phyloP scores from a whole-genome alignment of 2,888 invertebrate species.

The Stenolophus ochropezus region DNA sequence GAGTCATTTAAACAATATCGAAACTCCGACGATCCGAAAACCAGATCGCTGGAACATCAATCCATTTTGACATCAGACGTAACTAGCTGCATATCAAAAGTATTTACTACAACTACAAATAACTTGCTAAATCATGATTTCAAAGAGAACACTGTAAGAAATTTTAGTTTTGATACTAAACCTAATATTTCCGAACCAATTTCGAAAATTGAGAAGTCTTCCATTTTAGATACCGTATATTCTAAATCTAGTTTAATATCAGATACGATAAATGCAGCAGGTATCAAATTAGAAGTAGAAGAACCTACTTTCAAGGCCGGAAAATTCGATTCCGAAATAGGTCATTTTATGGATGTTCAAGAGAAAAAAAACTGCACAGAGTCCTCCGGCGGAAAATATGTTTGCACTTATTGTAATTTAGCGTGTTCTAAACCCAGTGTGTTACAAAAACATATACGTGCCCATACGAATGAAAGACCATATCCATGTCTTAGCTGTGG shows the following conservation, averaged over 20 bases:
- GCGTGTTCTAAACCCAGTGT: slow-evolving; percentile 95
- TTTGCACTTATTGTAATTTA: slow-evolving; percentile 91
- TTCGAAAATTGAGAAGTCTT: slow-evolving; percentile 68
- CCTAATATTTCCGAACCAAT: slow-evolving; percentile 66
- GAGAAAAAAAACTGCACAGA: slow-evolving; percentile 67
- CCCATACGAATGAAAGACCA: slow-evolving; percentile 94
- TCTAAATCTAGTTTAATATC: slow-evolving; percentile 63
- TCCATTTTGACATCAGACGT: slow-evolving; percentile 33
- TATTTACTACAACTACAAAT: slow-evolving; percentile 67
- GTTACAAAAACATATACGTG: slow-evolving; percentile 93
- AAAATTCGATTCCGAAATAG: slow-evolving; percentile 58
- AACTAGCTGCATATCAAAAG: slow-evolving; percentile 71
- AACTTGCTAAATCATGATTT: slow-evolving; percentile 49
- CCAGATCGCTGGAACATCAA: not conserved
- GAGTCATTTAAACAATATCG: slow-evolving; percentile 25
- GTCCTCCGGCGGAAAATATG: slow-evolving; percentile 79
- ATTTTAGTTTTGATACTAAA: slow-evolving; percentile 70
- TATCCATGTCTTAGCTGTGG: slow-evolving; percentile 93
- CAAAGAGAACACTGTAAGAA: slow-evolving; percentile 57
- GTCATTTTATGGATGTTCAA: slow-evolving; percentile 52
- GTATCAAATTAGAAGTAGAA: slow-evolving; percentile 55
- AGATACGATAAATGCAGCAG: slow-evolving; percentile 49
- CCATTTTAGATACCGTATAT: slow-evolving; percentile 69
- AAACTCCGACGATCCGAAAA: slow-evolving; percentile 20
- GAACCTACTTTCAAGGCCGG: slow-evolving; percentile 28